A percentile compares a stretch with the other conserved stretches of the same genome.
phyloP scores from a whole-genome alignment of 2,888 invertebrate species.

The Drosophila kanekoi region DNA sequence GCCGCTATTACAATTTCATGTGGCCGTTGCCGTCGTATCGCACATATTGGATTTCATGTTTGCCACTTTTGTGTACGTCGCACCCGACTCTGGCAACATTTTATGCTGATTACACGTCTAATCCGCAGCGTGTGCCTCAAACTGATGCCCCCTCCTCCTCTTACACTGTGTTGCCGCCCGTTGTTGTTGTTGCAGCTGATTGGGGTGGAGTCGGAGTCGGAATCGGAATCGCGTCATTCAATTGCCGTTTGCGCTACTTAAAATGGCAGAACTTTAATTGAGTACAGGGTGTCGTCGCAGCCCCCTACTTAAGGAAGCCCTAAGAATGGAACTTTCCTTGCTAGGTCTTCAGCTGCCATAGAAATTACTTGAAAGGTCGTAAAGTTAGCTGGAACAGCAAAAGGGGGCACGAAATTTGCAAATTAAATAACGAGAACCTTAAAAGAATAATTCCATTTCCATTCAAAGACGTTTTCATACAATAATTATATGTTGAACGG shows the following conservation, averaged over 20 bases:
- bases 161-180: neutral
- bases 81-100: conserved; percentile 56
- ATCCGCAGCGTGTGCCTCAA: conserved; percentile 75
- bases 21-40: conserved; percentile 40
- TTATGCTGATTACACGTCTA: conserved; percentile 80
- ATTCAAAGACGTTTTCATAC: too few relatives aligned
- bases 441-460: too few relatives aligned
- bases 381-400: neutral
- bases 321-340: neutral
- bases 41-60: conserved; percentile 78
- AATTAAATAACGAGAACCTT: too few relatives aligned
- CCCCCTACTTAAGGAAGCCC: conserved; percentile 17
- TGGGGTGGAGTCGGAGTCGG: conserved; percentile 27
- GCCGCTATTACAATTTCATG: conserved; percentile 61
- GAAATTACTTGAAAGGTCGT: neutral
- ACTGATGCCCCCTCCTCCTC: conserved; percentile 30
- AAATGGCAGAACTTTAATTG: conserved; percentile 58
- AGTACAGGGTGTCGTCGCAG: conserved; percentile 53
- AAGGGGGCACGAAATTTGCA: too few relatives aligned
- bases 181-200: conserved; percentile 11
- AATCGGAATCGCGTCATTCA: conserved; percentile 56
- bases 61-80: conserved; percentile 64
- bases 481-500: too few relatives aligned
- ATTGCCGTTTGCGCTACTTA: conserved; percentile 66
- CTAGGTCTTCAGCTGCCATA: conserved; percentile 19